These are phyloP conservation scores for Mayetiola destructor DNA, from an alignment of 2,888 invertebrate species.

Conservation along the genomic window DNA sequence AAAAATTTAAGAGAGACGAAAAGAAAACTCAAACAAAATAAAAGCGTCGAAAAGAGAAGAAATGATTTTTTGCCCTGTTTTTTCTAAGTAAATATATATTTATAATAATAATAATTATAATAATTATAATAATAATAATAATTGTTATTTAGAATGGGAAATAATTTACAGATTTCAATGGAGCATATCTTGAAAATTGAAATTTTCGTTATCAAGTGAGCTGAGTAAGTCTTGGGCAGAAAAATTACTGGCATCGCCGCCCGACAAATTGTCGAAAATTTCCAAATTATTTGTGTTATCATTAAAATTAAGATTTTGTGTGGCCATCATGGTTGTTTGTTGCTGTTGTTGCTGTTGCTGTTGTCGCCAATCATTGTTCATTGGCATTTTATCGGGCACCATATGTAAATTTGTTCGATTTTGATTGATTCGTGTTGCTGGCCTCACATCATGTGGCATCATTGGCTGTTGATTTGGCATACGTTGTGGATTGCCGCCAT, in stretches of 20 bases:
- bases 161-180: slow-evolving; percentile 33
- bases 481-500: slow-evolving; percentile 26
- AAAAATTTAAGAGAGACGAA: no score
- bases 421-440: no score
- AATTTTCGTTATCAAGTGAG: slow-evolving; percentile 63
- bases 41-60: no score
- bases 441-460: slow-evolving; percentile 23
- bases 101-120: no score
- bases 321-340: slow-evolving; percentile 37
- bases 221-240: slow-evolving; percentile 70
- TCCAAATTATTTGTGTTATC: slow-evolving; percentile 50
- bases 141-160: no score
- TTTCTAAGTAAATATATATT: no score
- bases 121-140: no score
- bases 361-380: slow-evolving; percentile 34
- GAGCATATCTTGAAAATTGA: slow-evolving; percentile 52
- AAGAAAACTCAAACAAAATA: no score
- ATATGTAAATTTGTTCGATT: slow-evolving; percentile 45
- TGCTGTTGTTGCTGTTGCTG: no score
- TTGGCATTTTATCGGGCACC: slow-evolving; percentile 41
- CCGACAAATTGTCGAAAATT: slow-evolving; percentile 47
- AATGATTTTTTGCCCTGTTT: no score
- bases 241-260: slow-evolving; percentile 52
- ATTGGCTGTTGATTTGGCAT: background rate
- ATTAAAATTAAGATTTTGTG: slow-evolving; percentile 32